Percentiles rank a stretch among this genome's conserved stretches.
Conservation (phyloP, 1,140 invertebrate species). For the Listronotus oregonensis region DNA sequence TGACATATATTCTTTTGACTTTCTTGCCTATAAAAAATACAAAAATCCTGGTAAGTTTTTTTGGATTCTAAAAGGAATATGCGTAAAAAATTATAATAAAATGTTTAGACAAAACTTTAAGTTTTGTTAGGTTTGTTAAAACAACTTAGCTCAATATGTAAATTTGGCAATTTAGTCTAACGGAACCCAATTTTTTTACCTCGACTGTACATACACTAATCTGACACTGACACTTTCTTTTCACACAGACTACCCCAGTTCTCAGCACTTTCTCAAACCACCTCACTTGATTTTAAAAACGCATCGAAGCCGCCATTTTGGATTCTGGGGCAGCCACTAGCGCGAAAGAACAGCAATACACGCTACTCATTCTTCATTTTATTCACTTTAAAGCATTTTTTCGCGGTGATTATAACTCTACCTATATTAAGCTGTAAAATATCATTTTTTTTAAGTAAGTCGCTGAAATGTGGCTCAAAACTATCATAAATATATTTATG, state of each 20-base stretch:
- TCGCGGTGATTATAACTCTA: background rate
- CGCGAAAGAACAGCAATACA: constrained; percentile 9
- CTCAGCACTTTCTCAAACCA: constrained; percentile 57
- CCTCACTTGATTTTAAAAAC: constrained; percentile 55
- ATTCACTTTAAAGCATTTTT: background rate
- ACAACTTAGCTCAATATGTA: too few species aligned
- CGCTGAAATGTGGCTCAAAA: too few species aligned
- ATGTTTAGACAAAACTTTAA: too few species aligned
- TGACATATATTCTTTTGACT: too few species aligned
- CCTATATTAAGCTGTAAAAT: too few species aligned
- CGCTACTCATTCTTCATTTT: constrained; percentile 17
- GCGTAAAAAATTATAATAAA: too few species aligned
- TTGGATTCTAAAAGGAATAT: too few species aligned
- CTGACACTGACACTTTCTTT: constrained; percentile 51
- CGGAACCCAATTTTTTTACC: background rate
- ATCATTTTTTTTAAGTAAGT: too few species aligned
- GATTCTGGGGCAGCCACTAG: constrained; percentile 15
- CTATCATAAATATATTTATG: too few species aligned
- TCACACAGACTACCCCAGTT: constrained; percentile 54
- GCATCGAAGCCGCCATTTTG: constrained; percentile 17
- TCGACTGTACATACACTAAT: constrained; percentile 48
- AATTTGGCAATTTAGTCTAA: background rate
- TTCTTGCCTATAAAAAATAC: too few species aligned
- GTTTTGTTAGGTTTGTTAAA: too few species aligned
- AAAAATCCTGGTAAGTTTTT: too few species aligned